These are phyloP conservation scores for Bursaphelenchus mucronatus DNA, from an alignment of 1,140 invertebrate species.

Conservation along the genomic window DNA sequence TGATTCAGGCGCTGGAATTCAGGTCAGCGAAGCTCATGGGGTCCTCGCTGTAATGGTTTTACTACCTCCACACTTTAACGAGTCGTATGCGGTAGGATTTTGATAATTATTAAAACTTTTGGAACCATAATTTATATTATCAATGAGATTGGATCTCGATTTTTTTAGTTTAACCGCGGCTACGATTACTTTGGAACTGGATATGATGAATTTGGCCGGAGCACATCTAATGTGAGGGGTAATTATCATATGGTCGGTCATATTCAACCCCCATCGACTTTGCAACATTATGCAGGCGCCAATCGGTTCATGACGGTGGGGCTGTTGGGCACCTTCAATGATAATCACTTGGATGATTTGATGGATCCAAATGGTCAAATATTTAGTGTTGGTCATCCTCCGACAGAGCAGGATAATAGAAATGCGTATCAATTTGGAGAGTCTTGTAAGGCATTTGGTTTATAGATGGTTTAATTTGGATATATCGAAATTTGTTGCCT, in stretches of 20 bases:
- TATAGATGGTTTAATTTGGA: conserved; percentile 14
- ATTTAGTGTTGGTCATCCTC: conserved; percentile 30
- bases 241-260: conserved; percentile 19
- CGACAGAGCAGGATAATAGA: conserved; percentile 37
- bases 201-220: conserved; percentile 21
- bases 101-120: conserved; percentile 53
- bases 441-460: conserved; percentile 25
- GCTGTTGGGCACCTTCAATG: conserved; percentile 85
- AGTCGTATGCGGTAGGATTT: conserved; percentile 33
- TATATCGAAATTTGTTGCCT: not conserved
- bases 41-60: conserved; percentile 79
- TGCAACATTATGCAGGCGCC: conserved; percentile 61
- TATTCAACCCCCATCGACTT: conserved; percentile 25
- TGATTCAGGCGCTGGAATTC: conserved; percentile 76
- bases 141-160: conserved; percentile 47
- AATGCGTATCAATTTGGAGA: conserved; percentile 49
- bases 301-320: conserved; percentile 77
- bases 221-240: conserved; percentile 25
- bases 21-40: conserved; percentile 82
- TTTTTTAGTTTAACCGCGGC: conserved; percentile 24
- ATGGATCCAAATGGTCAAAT: conserved; percentile 70
- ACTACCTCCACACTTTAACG: conserved; percentile 72
- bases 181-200: conserved; percentile 35
- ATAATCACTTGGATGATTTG: conserved; percentile 77
- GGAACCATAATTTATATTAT: not conserved